phyloP scores from a whole-genome alignment of 2,113 vertebrate species.

The Mionectes macconnelli region DNA sequence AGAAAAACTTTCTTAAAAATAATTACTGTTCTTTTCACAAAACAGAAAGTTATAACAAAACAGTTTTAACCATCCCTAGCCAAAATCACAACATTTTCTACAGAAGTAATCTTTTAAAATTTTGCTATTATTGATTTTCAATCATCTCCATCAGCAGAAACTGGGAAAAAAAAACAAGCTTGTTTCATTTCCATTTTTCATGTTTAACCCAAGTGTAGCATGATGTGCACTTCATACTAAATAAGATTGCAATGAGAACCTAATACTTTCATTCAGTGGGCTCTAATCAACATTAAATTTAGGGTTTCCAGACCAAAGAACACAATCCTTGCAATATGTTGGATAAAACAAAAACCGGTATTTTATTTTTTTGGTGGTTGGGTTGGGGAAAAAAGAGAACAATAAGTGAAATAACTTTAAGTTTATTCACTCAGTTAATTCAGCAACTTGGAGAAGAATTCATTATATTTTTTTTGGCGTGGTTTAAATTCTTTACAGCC shows the following conservation, averaged over 20 bases:
- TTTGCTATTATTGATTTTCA: fast-evolving
- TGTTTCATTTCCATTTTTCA: not conserved
- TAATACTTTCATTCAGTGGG: not conserved
- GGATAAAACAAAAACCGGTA: not conserved
- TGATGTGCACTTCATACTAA: not conserved
- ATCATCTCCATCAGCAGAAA: not conserved
- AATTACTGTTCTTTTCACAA: not conserved
- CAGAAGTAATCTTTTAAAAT: not conserved
- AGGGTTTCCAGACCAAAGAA: not conserved
- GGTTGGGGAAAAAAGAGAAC: not conserved
- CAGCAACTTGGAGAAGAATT: not conserved
- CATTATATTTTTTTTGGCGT: not conserved
- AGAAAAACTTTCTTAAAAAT: not conserved
- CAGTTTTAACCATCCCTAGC: not conserved
- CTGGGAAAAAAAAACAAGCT: not conserved
- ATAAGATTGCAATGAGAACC: not conserved
- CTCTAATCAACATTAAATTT: not conserved
- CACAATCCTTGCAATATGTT: not conserved
- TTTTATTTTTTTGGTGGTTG: not conserved
- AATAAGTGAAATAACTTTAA: not conserved
- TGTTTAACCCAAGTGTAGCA: not conserved
- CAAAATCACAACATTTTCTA: not conserved
- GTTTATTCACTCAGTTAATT: not conserved
- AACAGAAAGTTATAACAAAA: not conserved
- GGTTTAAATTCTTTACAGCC: not conserved